Percentiles rank a stretch among this genome's conserved stretches.
Evolutionary conservation across 2,113 vertebrate genomes (phyloP).

Genomic region (Ceratotherium simum): DNA sequence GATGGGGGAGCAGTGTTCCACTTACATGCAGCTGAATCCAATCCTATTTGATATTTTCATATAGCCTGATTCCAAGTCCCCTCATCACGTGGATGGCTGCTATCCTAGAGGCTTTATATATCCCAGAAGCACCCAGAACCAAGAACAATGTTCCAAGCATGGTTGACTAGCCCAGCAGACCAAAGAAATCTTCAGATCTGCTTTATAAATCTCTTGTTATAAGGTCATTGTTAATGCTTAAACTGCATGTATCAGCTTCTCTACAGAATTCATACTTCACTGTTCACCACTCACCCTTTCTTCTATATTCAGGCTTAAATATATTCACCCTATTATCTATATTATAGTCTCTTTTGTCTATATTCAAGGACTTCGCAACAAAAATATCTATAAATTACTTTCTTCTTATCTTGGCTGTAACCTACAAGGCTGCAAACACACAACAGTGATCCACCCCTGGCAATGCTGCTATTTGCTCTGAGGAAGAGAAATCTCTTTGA

Average conservation of each 20-base stretch:
- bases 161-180: neutral
- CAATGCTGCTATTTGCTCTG: neutral
- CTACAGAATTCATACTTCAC: neutral
- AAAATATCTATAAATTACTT: neutral
- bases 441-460: neutral
- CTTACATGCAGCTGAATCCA: neutral
- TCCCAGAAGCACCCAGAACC: neutral
- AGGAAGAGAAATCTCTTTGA: constrained; percentile 11
- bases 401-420: neutral
- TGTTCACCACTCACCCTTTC: neutral
- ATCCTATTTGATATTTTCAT: neutral
- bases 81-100: neutral
- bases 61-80: neutral
- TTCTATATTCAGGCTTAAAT: neutral
- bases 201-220: neutral
- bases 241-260: neutral
- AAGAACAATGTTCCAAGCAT: neutral
- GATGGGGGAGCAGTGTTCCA: neutral
- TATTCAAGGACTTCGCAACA: neutral
- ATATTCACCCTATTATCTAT: neutral
- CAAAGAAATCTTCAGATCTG: neutral
- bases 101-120: neutral
- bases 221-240: neutral
- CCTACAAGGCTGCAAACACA: neutral
- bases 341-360: neutral